Evolutionary conservation across 2,888 invertebrate genomes (phyloP).

Genomic region (Polyommatus icarus): DNA sequence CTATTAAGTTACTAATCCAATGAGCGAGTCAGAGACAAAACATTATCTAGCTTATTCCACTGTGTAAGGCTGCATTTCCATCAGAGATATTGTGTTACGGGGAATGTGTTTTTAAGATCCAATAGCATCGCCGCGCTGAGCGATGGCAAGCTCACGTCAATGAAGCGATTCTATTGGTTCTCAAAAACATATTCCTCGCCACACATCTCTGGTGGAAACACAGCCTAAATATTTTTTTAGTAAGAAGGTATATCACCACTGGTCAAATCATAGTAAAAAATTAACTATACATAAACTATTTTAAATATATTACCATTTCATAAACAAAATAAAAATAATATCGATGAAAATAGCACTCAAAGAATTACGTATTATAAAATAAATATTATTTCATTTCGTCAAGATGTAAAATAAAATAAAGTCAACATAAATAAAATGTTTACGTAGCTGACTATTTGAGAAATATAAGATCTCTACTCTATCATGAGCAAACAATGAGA

Average conservation of each 20-base stretch:
- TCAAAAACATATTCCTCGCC: too few species aligned
- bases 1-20: background rate
- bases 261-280: background rate
- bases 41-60: background rate
- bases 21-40: background rate
- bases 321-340: background rate
- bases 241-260: background rate
- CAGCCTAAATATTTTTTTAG: background rate
- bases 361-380: background rate
- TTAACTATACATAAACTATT: background rate
- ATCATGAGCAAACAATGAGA: conserved; percentile 4
- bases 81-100: too few species aligned
- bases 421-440: conserved; percentile 2
- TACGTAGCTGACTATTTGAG: background rate
- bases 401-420: background rate
- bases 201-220: too few species aligned
- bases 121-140: too few species aligned
- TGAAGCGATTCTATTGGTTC: too few species aligned
- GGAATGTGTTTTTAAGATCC: too few species aligned
- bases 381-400: background rate
- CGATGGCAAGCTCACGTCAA: too few species aligned
- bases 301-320: background rate
- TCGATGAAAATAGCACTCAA: background rate
- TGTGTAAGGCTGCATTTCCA: background rate
- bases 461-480: background rate